Conservation (phyloP, 2,888 invertebrate species). For the Synanthedon vespiformis region DNA sequence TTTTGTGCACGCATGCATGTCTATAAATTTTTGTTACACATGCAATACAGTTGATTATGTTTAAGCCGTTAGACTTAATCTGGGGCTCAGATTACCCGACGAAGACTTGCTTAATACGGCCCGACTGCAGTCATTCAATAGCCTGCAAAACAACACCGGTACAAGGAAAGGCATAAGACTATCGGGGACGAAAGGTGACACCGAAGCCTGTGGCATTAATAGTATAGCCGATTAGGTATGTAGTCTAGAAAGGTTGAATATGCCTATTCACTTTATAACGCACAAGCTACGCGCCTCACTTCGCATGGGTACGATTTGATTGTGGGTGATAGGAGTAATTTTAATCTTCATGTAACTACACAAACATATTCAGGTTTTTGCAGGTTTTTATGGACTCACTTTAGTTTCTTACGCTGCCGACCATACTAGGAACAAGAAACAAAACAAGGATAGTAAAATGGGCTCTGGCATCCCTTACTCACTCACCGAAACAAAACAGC, state of each 20-base stretch:
- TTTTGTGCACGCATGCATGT: not conserved
- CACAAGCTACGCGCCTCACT: too few species aligned
- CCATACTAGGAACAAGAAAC: too few species aligned
- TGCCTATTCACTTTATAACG: too few species aligned
- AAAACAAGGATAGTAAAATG: too few species aligned
- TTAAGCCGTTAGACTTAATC: conserved; percentile 52
- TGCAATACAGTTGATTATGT: conserved; percentile 49
- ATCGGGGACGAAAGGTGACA: conserved; percentile 62
- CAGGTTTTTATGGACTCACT: too few species aligned
- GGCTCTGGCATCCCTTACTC: too few species aligned
- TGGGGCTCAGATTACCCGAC: conserved; percentile 51
- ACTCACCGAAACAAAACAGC: too few species aligned
- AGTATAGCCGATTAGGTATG: conserved; percentile 25
- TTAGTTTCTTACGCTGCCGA: too few species aligned
- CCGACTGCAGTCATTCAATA: conserved; percentile 60
- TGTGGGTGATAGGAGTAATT: too few species aligned
- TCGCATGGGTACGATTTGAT: too few species aligned
- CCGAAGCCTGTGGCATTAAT: conserved; percentile 51
- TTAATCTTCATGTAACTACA: too few species aligned
- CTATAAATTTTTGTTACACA: conserved; percentile 16
- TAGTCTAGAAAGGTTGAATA: conserved; percentile 6
- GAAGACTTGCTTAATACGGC: conserved; percentile 57
- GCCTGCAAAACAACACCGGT: conserved; percentile 54
- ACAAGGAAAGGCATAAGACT: conserved; percentile 43
- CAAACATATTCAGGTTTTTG: too few species aligned